phyloP scores from a whole-genome alignment of 2,113 vertebrate genomes.

The Mastomys natalensis region DNA sequence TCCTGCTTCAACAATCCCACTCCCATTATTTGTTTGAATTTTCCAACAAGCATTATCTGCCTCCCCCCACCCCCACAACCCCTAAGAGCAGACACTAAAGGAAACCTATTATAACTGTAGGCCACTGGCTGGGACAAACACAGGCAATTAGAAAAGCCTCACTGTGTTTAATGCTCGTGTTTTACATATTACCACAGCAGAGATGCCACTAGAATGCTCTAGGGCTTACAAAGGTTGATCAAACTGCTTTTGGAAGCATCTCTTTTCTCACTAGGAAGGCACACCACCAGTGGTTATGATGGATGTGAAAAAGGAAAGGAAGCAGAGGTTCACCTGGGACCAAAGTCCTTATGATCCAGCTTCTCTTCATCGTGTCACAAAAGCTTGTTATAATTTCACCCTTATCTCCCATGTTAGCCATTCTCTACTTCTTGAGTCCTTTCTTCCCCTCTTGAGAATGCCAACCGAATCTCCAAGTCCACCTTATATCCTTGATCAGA shows the following conservation, averaged over 20 bases:
- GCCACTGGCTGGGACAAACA: neutral
- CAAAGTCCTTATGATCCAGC: neutral
- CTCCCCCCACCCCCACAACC: too few species aligned
- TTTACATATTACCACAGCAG: neutral
- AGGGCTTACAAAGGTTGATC: constrained; percentile 1
- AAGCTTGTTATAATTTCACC: neutral
- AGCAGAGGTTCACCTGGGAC: neutral
- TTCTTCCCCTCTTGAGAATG: neutral
- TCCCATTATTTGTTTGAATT: neutral
- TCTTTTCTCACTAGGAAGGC: constrained; percentile 26
- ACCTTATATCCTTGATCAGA: neutral
- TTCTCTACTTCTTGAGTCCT: neutral
- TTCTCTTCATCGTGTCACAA: neutral
- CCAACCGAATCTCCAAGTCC: neutral
- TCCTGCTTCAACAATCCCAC: neutral
- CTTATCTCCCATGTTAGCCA: neutral
- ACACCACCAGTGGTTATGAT: neutral
- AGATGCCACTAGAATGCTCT: neutral
- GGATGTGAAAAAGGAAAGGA: neutral
- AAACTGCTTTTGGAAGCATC: neutral
- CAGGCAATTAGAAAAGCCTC: neutral
- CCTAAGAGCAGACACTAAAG: neutral
- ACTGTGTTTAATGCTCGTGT: neutral
- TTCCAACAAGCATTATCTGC: neutral
- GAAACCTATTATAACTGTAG: neutral